Evolutionary conservation across 53 echinoderm and acorn worm species (phyloP), one percentile per base, ranked within the genome.

Genomic region (Holothuria scabra): DNA sequence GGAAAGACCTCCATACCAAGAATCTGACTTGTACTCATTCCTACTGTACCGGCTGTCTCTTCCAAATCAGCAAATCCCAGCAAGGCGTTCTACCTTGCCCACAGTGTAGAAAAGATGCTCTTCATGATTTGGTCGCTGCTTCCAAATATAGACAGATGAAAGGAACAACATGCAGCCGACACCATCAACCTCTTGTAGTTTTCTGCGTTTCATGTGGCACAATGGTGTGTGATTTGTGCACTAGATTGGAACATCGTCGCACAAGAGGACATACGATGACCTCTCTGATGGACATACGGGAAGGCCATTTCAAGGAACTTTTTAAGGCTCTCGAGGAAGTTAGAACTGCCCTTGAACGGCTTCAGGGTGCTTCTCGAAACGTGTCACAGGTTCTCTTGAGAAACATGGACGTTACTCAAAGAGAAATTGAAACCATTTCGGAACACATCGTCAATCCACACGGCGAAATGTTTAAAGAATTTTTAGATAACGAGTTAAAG

Each of bases 21-120:
- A 26, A 9, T 8, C 78, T 78, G 28, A 58, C 78, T 8, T 78
- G 78, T 32, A 56, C 30, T 21, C 78, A 78, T 78, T 28, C 49
- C 1, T 78, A 49, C 58, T 78, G 78, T 28, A 25, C 32, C 14
- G 12, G 1, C 23, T 78, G 78, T 32, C 32, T 78, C 56, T 78
- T 59, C 52, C 28, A 57, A 58, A 30, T 78, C 28, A 57, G 56
- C 32, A 78, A 57, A 31, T 23, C 52, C 28, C 78, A 78, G 32
- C 52, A 57, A 32, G 78, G 78, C 4, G 32, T 29, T 56, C 58
- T 78, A 59, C 78, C 78, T 1, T 78, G 78, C 18, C 78, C 78
- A 31, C 52, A 52, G 13, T 78, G 78, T 31, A 24, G 78, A n/a
- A 55, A 78, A 12, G 57, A 56, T 21, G 56, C 28, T 19, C 78